A percentile compares a stretch with the other conserved stretches of the same genome.
Evolutionary conservation across 2,113 vertebrate species (phyloP).

Genomic region (Laticauda colubrina): DNA sequence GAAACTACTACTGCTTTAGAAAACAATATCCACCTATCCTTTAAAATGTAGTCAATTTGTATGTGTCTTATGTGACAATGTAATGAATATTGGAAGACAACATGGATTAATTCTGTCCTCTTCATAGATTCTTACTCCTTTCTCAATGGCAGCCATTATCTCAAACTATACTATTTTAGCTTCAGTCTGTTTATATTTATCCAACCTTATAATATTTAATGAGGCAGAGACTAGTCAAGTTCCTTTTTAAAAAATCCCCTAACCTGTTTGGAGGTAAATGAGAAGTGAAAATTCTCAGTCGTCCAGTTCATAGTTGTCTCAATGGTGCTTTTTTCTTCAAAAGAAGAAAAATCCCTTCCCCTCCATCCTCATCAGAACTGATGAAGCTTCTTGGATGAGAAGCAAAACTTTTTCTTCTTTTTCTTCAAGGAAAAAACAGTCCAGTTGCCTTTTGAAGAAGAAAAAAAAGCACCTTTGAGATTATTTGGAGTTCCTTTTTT

Average conservation of each 20-base stretch:
- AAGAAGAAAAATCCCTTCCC: not conserved
- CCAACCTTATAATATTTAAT: not conserved
- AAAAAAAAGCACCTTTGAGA: too few species aligned
- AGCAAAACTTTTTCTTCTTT: not conserved
- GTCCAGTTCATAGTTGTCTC: not conserved
- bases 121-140: not conserved
- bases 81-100: not conserved
- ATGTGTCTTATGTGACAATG: not conserved
- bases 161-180: not conserved
- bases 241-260: slow-evolving; percentile 1
- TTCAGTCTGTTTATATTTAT: not conserved
- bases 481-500: not conserved
- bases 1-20: not conserved
- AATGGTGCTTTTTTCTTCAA: not conserved
- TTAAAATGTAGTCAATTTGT: not conserved
- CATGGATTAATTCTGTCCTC: not conserved
- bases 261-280: not conserved
- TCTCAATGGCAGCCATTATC: too few species aligned
- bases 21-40: not conserved
- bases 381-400: not conserved
- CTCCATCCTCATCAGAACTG: not conserved
- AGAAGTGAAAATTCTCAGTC: not conserved
- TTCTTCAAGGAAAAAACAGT: not conserved
- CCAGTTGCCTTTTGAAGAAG: not conserved
- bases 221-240: not conserved